Base-by-base conservation (phyloP, 2,113 vertebrate species). In the Gobio gobio region DNA sequence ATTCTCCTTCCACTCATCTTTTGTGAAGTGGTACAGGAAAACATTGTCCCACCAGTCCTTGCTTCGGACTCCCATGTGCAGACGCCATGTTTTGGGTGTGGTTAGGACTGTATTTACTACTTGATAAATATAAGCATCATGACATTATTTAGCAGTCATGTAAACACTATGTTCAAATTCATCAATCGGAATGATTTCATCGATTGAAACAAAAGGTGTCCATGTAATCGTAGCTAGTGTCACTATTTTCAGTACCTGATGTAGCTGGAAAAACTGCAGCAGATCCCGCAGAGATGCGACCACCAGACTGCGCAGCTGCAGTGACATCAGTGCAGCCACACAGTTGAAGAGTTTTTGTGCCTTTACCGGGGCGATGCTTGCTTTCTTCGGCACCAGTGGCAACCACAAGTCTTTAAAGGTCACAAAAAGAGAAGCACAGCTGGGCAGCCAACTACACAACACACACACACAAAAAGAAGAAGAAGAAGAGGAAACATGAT, bases 261-360 rank as follows among this genome's bases (percentile, higher is more conserved):
- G 92, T 47, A 93, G 88, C 88, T 91, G 93, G 89, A 99, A 96
- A 92, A 97, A 94, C 6, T 89, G 83, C 10, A 98, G 91, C 1
- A 99, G 93, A 88, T 98, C 96, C 75, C 96, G 89, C 5, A 99
- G 90, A 5, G 97, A 98, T 29, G 94, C 91, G 51, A 93, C 82
- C 68, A 99, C 97, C 88, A 97, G 86, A 82, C 95, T 94, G 58
- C 97, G 94, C 54, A 98, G 94, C 59, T 99, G 97, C 43, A 96
- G 87, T 0, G 98, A 97, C 98, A 99, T 99, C 9, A 97, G 93
- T 18, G 94, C 86, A 7, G 94, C 95, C 51, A 94, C 94, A 0
- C 95, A 97, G 88, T 64, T 90, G 91, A 98, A 98, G 91, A 96
- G 96, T 83, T 95, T 94, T 82, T 95, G 93, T 54, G 94, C 89